Evolutionary conservation across 2,113 vertebrate genomes (phyloP), one percentile per base, ranked within the genome.

Genomic region (Hippoglossus stenolepis): DNA sequence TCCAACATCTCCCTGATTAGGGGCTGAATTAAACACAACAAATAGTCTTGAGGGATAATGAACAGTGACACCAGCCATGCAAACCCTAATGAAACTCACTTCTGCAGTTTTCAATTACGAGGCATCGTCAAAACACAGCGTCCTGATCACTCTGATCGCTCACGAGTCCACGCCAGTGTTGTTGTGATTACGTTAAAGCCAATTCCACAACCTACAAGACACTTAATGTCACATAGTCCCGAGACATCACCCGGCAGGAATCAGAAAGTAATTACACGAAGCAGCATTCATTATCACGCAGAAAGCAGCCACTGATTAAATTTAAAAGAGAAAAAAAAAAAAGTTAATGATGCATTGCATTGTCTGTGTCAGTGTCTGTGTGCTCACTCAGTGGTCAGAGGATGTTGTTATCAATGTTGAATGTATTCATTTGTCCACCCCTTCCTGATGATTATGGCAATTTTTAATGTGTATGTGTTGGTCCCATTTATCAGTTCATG

Each of bases 401-500:
- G 73, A 76, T n/a, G 51, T 79, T 87, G 77, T 79, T 87, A 89
- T 85, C 90, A 91, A 35, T 62, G 89, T 91, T 70, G 82, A 84
- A 92, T 86, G 74, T 88, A 93, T 88, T 93, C 7, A 88, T 84
- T 62, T 85, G 73, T 74, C 63, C 65, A 47, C 24, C 66, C 47
- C 51, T 62, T 82, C 92, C 89, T 88, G 90, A 90, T 85, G 82
- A 62, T 59, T 57, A 71, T 75, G 87, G 84, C 88, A 85, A 91
- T 91, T 77, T 79, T 81, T 17, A 54, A 15, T 80, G 76, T 82
- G 85, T 57, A 11, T 24, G 15, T 61, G 21, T 63, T 84, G 77
- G 87, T 85, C 83, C 86, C 67, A 83, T 70, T 77, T 85, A 85
- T 85, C 84, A 89, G 81, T 89, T 93, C 85, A 90, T 92, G 88